Evolutionary conservation across 2,113 vertebrate genomes (phyloP).

Genomic region (Pogonocichla stellata): DNA sequence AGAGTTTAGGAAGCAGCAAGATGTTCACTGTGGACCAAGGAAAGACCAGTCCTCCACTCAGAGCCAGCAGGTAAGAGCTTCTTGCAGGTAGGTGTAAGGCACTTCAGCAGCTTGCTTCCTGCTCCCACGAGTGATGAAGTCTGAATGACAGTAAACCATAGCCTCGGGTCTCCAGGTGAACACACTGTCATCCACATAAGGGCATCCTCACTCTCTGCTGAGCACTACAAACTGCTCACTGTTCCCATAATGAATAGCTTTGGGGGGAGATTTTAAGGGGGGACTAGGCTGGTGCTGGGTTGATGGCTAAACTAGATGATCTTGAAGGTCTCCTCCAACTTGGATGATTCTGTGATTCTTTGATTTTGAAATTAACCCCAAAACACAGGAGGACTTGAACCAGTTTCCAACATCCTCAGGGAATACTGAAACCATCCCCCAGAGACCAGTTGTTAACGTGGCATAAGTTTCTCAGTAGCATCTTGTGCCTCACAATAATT

Average conservation of each 20-base stretch:
- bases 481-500: background rate
- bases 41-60: background rate
- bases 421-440: background rate
- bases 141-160: background rate
- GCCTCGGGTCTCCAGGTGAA: background rate
- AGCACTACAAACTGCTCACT: background rate
- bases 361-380: background rate
- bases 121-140: background rate
- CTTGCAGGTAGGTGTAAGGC: background rate
- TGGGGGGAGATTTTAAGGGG: background rate
- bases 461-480: background rate
- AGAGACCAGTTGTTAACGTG: background rate
- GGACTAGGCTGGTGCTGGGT: background rate
- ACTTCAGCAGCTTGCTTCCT: background rate
- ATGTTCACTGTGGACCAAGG: fast-evolving
- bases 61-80: background rate
- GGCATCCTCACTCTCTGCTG: background rate
- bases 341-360: background rate
- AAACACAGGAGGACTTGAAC: background rate
- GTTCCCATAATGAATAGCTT: background rate
- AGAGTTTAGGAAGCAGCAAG: background rate
- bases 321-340: background rate
- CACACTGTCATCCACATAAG: background rate
- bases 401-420: background rate
- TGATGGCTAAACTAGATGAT: background rate